Percentiles rank a stretch among this genome's conserved stretches.
phyloP scores from a whole-genome alignment of 2,113 vertebrate genomes.

The Hippocampus comes region DNA sequence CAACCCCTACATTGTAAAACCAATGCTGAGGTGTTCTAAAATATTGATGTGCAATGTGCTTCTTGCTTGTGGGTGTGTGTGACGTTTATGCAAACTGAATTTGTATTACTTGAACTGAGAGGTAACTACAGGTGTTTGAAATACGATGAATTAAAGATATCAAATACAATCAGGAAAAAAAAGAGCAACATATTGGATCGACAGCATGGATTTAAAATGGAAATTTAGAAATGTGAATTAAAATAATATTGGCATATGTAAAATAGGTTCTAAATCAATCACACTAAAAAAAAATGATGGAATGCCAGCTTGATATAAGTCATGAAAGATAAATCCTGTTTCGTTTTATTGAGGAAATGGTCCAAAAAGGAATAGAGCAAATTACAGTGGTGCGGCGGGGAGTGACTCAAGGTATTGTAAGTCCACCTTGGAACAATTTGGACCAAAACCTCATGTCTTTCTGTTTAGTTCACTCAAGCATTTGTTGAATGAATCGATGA shows the following conservation, averaged over 20 bases:
- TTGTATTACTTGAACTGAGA: neutral
- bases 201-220: constrained; percentile 46
- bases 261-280: constrained; percentile 59
- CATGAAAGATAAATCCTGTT: constrained; percentile 78
- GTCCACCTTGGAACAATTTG: neutral
- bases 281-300: constrained; percentile 64
- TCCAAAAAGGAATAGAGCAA: constrained; percentile 4
- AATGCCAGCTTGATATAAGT: constrained; percentile 72
- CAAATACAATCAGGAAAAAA: constrained; percentile 33
- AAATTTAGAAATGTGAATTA: constrained; percentile 54
- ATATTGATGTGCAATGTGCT: neutral
- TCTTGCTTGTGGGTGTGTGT: neutral
- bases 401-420: neutral
- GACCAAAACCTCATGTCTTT: neutral
- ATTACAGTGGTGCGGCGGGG: neutral
- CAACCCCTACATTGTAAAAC: constrained; percentile 3
- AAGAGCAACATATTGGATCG: constrained; percentile 42
- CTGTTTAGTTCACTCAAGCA: neutral
- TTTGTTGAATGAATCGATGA: constrained; percentile 12
- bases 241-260: constrained; percentile 50
- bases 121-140: neutral
- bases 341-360: constrained; percentile 26
- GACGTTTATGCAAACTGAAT: constrained; percentile 2
- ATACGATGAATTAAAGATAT: constrained; percentile 21
- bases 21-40: neutral